Percentiles rank a stretch among this genome's conserved stretches.
Conservation (phyloP, 2,113 vertebrate genomes). For the Poecile atricapillus region DNA sequence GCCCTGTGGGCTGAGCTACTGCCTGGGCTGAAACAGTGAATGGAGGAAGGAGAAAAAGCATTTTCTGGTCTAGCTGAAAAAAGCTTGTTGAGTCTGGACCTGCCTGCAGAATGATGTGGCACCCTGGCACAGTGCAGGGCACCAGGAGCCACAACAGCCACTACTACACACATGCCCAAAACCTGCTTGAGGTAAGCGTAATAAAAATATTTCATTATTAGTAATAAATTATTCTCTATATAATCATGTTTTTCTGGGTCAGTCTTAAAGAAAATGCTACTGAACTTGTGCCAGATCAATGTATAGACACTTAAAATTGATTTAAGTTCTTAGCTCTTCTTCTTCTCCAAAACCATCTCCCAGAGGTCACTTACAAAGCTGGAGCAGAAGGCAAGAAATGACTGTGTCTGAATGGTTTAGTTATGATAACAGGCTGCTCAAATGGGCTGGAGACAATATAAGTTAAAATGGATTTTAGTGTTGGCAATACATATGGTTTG, state of each 20-base stretch:
- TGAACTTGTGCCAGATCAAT: background rate
- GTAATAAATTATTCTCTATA: background rate
- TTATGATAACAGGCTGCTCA: background rate
- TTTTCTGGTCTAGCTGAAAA: background rate
- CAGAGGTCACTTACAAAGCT: background rate
- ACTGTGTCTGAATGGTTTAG: background rate
- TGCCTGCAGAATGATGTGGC: background rate
- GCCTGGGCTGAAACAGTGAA: background rate
- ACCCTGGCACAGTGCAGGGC: accelerated
- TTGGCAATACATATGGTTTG: background rate
- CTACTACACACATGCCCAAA: accelerated
- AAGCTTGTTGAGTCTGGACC: background rate
- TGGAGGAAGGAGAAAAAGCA: background rate
- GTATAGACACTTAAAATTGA: background rate
- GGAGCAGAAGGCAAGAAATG: background rate
- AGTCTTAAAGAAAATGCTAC: background rate
- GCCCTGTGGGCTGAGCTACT: background rate
- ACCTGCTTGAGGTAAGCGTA: background rate
- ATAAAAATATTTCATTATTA: background rate
- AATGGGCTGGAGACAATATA: background rate
- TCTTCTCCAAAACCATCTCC: background rate
- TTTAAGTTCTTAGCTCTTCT: background rate
- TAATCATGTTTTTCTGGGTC: background rate
- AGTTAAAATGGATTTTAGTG: background rate
- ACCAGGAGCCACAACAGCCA: accelerated